phyloP scores from a whole-genome alignment of 2,888 invertebrate species.

The Spilarctia lutea region DNA sequence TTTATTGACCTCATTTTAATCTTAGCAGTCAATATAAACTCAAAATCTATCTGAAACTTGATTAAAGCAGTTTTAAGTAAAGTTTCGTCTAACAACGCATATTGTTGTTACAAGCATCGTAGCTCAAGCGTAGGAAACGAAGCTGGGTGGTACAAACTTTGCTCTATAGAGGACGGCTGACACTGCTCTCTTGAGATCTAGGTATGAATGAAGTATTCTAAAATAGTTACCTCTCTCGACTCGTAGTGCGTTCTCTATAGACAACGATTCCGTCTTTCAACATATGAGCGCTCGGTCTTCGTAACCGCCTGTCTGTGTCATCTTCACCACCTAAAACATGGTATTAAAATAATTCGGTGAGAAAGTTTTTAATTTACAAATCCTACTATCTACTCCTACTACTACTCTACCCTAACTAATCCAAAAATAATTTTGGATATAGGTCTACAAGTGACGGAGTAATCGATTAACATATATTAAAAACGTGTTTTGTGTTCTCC shows the following conservation, averaged over 20 bases:
- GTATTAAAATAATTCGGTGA: background rate
- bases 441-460: no score
- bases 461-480: no score
- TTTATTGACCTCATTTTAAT: no score
- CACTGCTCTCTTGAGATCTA: background rate
- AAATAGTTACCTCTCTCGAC: slow-evolving; percentile 75
- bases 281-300: slow-evolving; percentile 80
- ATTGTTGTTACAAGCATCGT: background rate
- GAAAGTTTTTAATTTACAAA: no score
- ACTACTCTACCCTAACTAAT: no score
- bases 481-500: no score
- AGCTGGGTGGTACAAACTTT: background rate
- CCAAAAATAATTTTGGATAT: no score
- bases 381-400: no score
- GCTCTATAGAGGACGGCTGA: background rate
- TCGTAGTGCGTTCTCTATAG: slow-evolving; percentile 77
- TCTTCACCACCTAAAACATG: slow-evolving; percentile 68
- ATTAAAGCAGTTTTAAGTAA: background rate
- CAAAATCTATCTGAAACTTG: background rate
- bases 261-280: slow-evolving; percentile 77
- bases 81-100: background rate
- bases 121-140: background rate
- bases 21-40: no score
- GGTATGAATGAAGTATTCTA: background rate
- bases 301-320: slow-evolving; percentile 71